phyloP scores from a whole-genome alignment of 2,113 vertebrate genomes.

The Mormyrus lacerda region DNA sequence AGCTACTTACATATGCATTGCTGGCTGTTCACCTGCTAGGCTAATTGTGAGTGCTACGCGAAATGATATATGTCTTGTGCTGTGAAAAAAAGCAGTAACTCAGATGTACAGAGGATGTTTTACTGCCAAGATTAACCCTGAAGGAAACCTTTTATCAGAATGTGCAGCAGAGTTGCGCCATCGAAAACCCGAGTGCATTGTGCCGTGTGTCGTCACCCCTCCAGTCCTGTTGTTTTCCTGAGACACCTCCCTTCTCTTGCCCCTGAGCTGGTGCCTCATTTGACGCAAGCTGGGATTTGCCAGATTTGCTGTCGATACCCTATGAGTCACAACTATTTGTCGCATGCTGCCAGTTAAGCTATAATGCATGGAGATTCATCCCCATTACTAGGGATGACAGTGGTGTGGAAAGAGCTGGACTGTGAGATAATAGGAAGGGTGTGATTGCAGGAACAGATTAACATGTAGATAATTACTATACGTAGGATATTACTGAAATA shows the following conservation, averaged over 20 bases:
- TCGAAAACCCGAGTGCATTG: not conserved
- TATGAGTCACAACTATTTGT: not conserved
- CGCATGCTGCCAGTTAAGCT: not conserved
- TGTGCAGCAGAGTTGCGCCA: not conserved
- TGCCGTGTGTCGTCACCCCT: no score
- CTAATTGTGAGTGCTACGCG: not conserved
- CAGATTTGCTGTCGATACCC: not conserved
- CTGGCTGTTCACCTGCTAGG: not conserved
- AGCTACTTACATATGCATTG: not conserved
- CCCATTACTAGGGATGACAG: not conserved
- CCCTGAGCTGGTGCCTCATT: not conserved
- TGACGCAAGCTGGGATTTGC: constrained; percentile 5
- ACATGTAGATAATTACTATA: not conserved
- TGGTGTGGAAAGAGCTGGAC: not conserved
- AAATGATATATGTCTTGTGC: not conserved
- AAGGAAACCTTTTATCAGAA: not conserved
- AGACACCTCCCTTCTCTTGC: not conserved
- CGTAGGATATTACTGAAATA: not conserved
- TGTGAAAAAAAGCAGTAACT: not conserved
- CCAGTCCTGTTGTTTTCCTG: not conserved
- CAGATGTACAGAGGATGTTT: not conserved
- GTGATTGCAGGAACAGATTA: not conserved
- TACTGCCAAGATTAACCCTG: not conserved
- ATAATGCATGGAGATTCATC: not conserved
- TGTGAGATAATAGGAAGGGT: not conserved